These are phyloP conservation scores for Aphis craccivora DNA, from an alignment of 1,140 invertebrate genomes.

Conservation along the genomic window DNA sequence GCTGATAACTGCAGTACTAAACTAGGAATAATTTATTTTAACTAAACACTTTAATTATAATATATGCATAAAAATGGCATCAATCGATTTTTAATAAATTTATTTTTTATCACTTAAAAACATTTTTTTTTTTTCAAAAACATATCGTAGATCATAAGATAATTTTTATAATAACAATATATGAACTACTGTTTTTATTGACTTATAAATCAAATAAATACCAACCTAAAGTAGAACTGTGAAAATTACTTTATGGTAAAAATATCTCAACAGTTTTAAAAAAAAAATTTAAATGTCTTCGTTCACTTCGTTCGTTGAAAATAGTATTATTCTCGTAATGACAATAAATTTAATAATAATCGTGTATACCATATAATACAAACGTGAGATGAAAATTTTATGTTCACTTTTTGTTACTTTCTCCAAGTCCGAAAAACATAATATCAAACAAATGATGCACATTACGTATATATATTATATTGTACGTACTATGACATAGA, in stretches of 20 bases:
- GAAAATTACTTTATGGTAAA: no score
- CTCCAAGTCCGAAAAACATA: background rate
- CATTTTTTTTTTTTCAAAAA: background rate
- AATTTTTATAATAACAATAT: no score
- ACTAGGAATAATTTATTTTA: background rate
- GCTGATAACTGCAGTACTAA: background rate
- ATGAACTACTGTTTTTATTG: no score
- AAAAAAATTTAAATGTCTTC: no score
- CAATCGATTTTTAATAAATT: constrained; percentile 29
- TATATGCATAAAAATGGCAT: background rate
- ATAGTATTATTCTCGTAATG: background rate
- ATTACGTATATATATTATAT: background rate
- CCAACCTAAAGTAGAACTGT: no score
- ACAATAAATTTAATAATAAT: no score
- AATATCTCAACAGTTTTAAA: no score
- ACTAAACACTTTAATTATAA: background rate
- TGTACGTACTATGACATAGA: background rate
- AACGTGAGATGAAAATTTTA: background rate
- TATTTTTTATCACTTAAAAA: background rate
- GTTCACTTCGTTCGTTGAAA: background rate
- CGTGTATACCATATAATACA: background rate
- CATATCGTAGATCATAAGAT: background rate
- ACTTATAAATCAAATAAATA: no score
- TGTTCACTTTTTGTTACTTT: background rate
- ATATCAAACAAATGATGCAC: background rate